A percentile compares a stretch with the other conserved stretches of the same genome.
These are phyloP conservation scores for Limanda limanda DNA, from an alignment of 2,113 vertebrate genomes.

Conservation along the genomic window DNA sequence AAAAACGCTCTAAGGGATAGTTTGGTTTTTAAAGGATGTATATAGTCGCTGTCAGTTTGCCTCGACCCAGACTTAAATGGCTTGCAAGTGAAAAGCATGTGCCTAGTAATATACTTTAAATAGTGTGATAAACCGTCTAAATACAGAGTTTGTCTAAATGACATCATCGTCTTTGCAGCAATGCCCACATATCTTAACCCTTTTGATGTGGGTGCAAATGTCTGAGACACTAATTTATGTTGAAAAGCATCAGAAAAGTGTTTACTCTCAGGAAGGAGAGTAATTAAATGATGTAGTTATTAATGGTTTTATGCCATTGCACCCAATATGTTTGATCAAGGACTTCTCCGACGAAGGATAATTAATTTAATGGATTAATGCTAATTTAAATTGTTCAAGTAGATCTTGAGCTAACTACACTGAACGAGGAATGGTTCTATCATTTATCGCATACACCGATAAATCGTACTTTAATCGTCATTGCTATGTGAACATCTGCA, in stretches of 20 bases:
- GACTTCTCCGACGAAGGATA: background rate
- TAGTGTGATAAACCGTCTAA: constrained; percentile 16
- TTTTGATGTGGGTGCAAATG: constrained; percentile 40
- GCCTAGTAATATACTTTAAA: background rate
- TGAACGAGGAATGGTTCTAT: too few relatives aligned
- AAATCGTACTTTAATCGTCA: too few relatives aligned
- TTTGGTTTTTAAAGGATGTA: constrained; percentile 17
- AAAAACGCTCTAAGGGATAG: constrained; percentile 31
- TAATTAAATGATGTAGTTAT: constrained; percentile 2
- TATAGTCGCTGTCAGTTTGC: constrained; percentile 11
- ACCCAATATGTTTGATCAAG: background rate
- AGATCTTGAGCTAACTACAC: too few relatives aligned
- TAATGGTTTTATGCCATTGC: background rate
- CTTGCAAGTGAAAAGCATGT: constrained; percentile 10
- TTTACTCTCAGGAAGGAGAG: background rate
- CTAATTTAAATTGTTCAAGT: background rate
- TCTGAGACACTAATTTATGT: background rate
- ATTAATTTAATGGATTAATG: background rate
- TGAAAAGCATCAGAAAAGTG: constrained; percentile 9
- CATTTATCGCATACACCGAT: too few relatives aligned
- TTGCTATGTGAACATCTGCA: background rate
- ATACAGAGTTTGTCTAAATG: constrained; percentile 37
- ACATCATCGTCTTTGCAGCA: constrained; percentile 1
- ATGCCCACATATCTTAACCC: background rate
- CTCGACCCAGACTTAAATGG: constrained; percentile 15